Evolutionary conservation across 2,113 vertebrate species (phyloP).

Genomic region (Sander lucioperca): DNA sequence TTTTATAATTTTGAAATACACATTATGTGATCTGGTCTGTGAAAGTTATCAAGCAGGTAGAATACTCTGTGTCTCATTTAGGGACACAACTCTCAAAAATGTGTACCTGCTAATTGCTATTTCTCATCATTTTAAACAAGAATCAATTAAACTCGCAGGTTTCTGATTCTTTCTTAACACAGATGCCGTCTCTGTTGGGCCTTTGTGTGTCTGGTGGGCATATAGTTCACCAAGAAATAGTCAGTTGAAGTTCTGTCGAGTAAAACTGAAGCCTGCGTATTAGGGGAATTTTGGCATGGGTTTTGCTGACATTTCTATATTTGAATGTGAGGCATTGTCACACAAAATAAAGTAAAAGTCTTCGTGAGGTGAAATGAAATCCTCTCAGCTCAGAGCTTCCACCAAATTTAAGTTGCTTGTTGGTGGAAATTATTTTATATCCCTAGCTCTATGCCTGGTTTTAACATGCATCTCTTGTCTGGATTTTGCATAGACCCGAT

Average conservation of each 20-base stretch:
- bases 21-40: not conserved
- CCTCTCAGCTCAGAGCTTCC: slow-evolving; percentile 7
- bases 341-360: slow-evolving; percentile 7
- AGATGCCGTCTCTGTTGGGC: not conserved
- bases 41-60: not conserved
- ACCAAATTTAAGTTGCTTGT: slow-evolving; percentile 8
- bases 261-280: slow-evolving; percentile 1
- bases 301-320: slow-evolving; percentile 25
- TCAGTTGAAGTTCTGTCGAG: not conserved
- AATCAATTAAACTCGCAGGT: slow-evolving; percentile 11
- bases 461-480: slow-evolving; percentile 44
- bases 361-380: slow-evolving; percentile 3
- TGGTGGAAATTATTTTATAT: slow-evolving; percentile 31
- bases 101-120: not conserved
- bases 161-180: not conserved
- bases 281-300: not conserved
- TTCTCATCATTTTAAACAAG: slow-evolving; percentile 1
- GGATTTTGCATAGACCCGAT: slow-evolving; percentile 34
- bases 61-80: not conserved
- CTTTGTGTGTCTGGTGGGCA: not conserved
- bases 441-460: slow-evolving; percentile 9
- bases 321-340: slow-evolving; percentile 25
- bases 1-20: slow-evolving; percentile 3
- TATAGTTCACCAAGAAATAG: not conserved
- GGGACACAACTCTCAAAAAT: not conserved